These are phyloP conservation scores for Amphipyra tragopoginis DNA, from an alignment of 2,888 invertebrate species.

Conservation along the genomic window DNA sequence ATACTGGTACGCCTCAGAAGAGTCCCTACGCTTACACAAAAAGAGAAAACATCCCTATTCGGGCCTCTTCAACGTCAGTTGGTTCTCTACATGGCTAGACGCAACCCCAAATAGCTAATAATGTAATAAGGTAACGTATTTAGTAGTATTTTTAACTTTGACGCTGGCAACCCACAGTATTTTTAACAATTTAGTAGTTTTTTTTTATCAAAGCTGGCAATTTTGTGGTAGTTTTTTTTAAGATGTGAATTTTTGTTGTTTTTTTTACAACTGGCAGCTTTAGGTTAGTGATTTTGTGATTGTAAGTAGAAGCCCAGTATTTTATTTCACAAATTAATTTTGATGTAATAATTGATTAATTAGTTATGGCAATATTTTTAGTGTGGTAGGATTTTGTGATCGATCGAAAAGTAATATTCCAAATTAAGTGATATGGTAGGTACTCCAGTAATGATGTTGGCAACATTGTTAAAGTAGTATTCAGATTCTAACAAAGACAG, in stretches of 20 bases:
- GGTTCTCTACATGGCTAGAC: slow-evolving; percentile 81
- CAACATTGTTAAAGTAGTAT: slow-evolving; percentile 48
- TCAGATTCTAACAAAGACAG: slow-evolving; percentile 11
- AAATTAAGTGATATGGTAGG: slow-evolving; percentile 51
- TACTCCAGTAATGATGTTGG: slow-evolving; percentile 41
- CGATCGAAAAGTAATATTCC: slow-evolving; percentile 51
- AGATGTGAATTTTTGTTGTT: slow-evolving; percentile 9
- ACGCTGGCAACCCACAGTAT: slow-evolving; percentile 60
- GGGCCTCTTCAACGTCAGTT: slow-evolving; percentile 79
- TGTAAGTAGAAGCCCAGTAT: slow-evolving; percentile 15
- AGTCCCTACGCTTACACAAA: slow-evolving; percentile 81
- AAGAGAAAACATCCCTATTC: slow-evolving; percentile 85
- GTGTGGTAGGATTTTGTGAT: slow-evolving; percentile 52
- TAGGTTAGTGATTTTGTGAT: slow-evolving; percentile 48
- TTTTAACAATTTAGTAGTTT: slow-evolving; percentile 52
- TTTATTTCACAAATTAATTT: slow-evolving; percentile 23
- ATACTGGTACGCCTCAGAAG: slow-evolving; percentile 85
- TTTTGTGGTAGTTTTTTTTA: slow-evolving; percentile 50
- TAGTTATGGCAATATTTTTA: slow-evolving; percentile 50
- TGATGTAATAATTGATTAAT: slow-evolving; percentile 19
- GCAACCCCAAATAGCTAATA: slow-evolving; percentile 78
- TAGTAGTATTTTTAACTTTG: slow-evolving; percentile 42
- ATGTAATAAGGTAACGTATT: slow-evolving; percentile 39
- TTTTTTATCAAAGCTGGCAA: slow-evolving; percentile 54
- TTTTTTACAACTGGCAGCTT: slow-evolving; percentile 27